Evolutionary conservation across 2,888 invertebrate genomes (phyloP), one percentile per base, ranked within the genome.

Genomic region (Clusia tigrina): DNA sequence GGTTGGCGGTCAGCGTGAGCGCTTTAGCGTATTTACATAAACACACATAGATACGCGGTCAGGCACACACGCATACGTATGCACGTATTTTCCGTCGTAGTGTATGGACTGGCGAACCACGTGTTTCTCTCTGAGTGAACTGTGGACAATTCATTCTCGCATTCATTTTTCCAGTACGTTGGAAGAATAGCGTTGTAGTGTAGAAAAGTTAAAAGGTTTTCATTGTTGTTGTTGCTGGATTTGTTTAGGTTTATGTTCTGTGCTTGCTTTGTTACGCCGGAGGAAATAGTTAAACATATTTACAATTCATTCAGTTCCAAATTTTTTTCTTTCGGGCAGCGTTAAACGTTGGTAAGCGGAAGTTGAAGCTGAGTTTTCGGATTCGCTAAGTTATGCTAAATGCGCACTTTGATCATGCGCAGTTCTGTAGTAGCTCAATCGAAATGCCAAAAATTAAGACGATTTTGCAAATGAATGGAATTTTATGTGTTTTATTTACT

Each of bases 61-160:
- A 54, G n/a, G 17, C n/a, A n/a, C n/a, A n/a, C n/a, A n/a, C n/a
- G 58, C 59, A 53, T 60, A 64, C 62, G 2, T 52, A 25, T 52
- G 23, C 22, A 52, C 23, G 52, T 52, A 23, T 54, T 12, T 54
- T n/a, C 24, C 64, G 65, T 66, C 37, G 20, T 12, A 46, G 60
- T 24, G 52, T 51, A 38, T 22, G 77, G 76, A 74, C 73, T 74
- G 71, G 71, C 68, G 72, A 73, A 78, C 77, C 78, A 78, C 78
- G 78, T 78, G 78, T 72, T 78, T 77, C 71, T 66, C 2, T 17
- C 22, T 20, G 26, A 56, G 61, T 68, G 59, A 65, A 61, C 46
- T 68, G 67, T 67, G 62, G 65, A 64, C 23, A 59, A 59, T 67
- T 60, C 64, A 65, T 59, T 60, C 22, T 18, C 24, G n/a, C 25